Conservation (phyloP, 1,140 invertebrate genomes). For the Copidosoma floridanum region DNA sequence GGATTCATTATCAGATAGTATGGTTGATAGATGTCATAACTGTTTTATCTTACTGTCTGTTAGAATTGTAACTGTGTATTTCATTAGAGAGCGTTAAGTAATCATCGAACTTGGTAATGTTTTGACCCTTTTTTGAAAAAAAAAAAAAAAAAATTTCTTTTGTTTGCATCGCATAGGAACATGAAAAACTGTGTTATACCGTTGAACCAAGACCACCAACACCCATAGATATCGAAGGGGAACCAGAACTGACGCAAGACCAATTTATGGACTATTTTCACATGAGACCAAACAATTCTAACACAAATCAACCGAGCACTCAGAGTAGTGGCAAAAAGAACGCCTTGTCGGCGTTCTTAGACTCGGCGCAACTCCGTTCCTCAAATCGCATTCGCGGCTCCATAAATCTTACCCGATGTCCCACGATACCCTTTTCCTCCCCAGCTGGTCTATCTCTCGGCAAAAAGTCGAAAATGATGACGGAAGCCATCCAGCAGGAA, state of each 20-base stretch:
- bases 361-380: slow-evolving; percentile 37
- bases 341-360: not conserved
- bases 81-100: too few species aligned
- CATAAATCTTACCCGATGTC: slow-evolving; percentile 54
- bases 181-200: slow-evolving; percentile 56
- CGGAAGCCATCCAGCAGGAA: slow-evolving; percentile 55
- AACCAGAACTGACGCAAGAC: slow-evolving; percentile 44
- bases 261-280: slow-evolving; percentile 52
- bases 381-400: slow-evolving; percentile 53
- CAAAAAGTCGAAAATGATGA: slow-evolving; percentile 57
- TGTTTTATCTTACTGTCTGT: too few species aligned
- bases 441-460: slow-evolving; percentile 58
- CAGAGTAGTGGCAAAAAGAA: slow-evolving; percentile 1
- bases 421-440: slow-evolving; percentile 60
- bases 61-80: too few species aligned
- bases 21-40: too few species aligned
- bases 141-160: too few species aligned
- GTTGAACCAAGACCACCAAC: slow-evolving; percentile 41
- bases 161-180: slow-evolving; percentile 53
- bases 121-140: too few species aligned
- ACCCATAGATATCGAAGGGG: slow-evolving; percentile 35
- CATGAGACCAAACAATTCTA: slow-evolving; percentile 37
- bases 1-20: too few species aligned
- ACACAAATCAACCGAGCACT: slow-evolving; percentile 21
- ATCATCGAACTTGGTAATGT: too few species aligned